phyloP scores from a whole-genome alignment of 2,888 invertebrate species.

The Eudasyphora cyanicolor region DNA sequence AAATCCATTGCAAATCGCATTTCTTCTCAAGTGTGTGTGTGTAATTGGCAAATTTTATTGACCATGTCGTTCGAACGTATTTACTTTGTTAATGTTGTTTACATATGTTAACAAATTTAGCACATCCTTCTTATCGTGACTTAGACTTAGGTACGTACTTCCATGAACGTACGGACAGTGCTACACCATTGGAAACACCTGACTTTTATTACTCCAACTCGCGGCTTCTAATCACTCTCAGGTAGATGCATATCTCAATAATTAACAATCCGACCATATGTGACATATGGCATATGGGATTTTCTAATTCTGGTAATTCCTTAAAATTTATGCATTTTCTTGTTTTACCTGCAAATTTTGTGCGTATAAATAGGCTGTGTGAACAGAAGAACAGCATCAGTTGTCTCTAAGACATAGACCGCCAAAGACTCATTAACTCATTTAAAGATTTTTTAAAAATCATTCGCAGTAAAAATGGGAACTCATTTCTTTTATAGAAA shows the following conservation, averaged over 20 bases:
- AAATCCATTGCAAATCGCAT: no score
- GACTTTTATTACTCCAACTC: background rate
- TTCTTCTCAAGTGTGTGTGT: background rate
- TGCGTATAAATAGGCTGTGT: conserved; percentile 18
- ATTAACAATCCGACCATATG: background rate
- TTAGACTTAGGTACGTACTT: background rate
- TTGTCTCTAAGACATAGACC: conserved; percentile 32
- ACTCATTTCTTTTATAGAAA: conserved; percentile 74
- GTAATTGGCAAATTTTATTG: background rate
- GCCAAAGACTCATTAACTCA: background rate
- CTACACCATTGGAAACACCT: conserved; percentile 18
- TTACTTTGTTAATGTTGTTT: no score
- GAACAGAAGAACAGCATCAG: background rate
- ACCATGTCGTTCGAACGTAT: background rate
- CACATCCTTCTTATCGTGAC: background rate
- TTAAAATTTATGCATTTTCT: background rate
- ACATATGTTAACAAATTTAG: background rate
- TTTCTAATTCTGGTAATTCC: background rate
- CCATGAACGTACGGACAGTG: no score
- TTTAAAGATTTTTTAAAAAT: conserved; percentile 22
- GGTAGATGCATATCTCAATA: background rate
- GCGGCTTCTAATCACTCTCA: background rate
- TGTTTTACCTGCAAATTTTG: background rate
- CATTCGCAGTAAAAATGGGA: conserved; percentile 70
- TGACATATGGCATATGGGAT: background rate